A percentile compares a stretch with the other conserved stretches of the same genome.
Evolutionary conservation across 2,113 vertebrate genomes (phyloP).

Genomic region (Taurulus bubalis): DNA sequence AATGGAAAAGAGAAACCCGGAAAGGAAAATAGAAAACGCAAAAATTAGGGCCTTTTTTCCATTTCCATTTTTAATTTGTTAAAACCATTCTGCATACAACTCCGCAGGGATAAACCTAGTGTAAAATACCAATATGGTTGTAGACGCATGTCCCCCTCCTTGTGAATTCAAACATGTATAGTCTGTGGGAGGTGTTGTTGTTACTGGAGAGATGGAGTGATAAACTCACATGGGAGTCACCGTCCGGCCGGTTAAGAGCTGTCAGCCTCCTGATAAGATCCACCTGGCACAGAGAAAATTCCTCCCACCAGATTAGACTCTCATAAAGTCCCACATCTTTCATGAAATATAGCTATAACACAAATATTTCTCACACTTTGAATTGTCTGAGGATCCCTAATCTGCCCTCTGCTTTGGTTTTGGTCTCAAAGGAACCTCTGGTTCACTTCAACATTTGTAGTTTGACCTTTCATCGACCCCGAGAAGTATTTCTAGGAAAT

Average conservation of each 20-base stretch:
- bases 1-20: neutral
- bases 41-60: neutral
- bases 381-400: neutral
- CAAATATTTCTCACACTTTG: neutral
- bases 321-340: neutral
- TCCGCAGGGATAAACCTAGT: neutral
- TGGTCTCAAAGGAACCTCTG: neutral
- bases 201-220: constrained; percentile 16
- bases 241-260: neutral
- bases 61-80: neutral
- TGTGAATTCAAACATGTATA: neutral
- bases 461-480: neutral
- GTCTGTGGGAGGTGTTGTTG: neutral
- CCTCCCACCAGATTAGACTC: constrained; percentile 8
- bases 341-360: neutral
- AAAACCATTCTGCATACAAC: neutral
- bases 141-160: neutral
- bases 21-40: neutral
- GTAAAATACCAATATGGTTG: neutral
- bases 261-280: constrained; percentile 36
- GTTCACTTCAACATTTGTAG: neutral
- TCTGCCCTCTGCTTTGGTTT: neutral
- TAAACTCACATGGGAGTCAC: neutral
- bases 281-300: constrained; percentile 40
- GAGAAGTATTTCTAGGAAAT: neutral